Base-by-base conservation (phyloP, 2,888 invertebrate genomes). In the Monoplex corrugatus region DNA sequence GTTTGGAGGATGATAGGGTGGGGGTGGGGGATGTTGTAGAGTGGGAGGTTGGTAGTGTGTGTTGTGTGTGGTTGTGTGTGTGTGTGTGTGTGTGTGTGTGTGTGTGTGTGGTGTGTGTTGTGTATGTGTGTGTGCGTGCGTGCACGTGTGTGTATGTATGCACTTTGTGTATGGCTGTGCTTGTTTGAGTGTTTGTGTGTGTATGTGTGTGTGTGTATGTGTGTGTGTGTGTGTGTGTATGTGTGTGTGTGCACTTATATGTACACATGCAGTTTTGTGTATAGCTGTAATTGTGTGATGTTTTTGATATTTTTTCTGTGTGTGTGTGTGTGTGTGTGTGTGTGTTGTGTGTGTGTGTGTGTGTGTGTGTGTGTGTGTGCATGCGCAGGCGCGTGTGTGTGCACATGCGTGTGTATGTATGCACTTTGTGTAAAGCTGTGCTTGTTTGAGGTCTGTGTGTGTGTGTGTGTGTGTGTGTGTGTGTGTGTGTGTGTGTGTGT, bases 251-350 rank as follows among this genome's bases (percentile, higher is more conserved):
- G 63, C 3, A 3, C 23, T 32, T 32, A 35, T 75, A 35, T 75
- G 75, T 35, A 35, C 28, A 75, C 75, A 32, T 38, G 75, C 38
- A 38, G 35, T 57, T 1, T n/a, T n/a, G 72, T 32, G 78, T 16
- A 40, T 19, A 19, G 19, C 10, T 13, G 19, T 16, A 13, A 13
- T 8, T 13, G 50, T 13, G 50, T 13, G 50, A 50, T n/a, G 50
- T 13, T 8, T 13, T 8, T 16, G 8, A 13, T 32, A 35, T 8
- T 72, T 32, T 72, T 32, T 72, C 13, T 72, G 38, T 72, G 35
- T 72, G 72, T 72, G 32, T 72, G 72, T 72, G 35, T 72, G 72
- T 72, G 35, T 72, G 72, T 72, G 32, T 72, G 63, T 68, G 63
- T 68, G n/a, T n/a, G n/a, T 50, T 13, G 10, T 57, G 57, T 57